Evolutionary conservation across 2,113 vertebrate species (phyloP).

Genomic region (Tiliqua scincoides): DNA sequence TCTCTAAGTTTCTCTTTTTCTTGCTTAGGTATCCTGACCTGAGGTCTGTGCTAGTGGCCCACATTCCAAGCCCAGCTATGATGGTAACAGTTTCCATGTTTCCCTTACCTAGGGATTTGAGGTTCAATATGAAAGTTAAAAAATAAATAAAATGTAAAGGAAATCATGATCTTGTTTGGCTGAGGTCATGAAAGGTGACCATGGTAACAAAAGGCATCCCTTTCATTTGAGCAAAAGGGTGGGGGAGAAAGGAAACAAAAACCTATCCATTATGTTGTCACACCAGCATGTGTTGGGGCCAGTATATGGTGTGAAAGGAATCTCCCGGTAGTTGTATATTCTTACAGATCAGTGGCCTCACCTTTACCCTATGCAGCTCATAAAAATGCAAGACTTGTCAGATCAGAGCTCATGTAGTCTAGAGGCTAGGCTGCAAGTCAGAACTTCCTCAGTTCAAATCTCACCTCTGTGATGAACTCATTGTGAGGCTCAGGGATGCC

Average conservation of each 20-base stretch:
- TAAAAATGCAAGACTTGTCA: neutral
- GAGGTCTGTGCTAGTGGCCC: slow-evolving; percentile 47
- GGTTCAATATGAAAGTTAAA: slow-evolving; percentile 66
- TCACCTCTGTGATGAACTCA: too few species aligned
- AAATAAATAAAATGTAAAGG: accelerated
- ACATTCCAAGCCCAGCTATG: slow-evolving; percentile 62
- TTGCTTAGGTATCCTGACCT: slow-evolving; percentile 74
- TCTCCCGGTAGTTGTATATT: neutral
- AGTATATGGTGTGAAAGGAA: neutral
- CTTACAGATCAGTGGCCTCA: neutral
- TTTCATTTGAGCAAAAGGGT: neutral
- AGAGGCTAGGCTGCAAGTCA: too few species aligned
- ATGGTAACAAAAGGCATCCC: neutral
- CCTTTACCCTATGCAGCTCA: neutral
- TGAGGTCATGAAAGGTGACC: slow-evolving; percentile 27
- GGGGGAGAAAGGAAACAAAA: slow-evolving; percentile 4
- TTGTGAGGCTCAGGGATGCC: too few species aligned
- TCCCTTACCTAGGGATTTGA: slow-evolving; percentile 70
- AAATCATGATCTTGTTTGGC: neutral
- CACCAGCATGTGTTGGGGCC: neutral
- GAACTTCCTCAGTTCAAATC: too few species aligned
- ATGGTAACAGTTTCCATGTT: slow-evolving; percentile 82
- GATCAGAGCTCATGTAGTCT: too few species aligned
- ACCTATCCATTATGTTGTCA: slow-evolving; percentile 9
- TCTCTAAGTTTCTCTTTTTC: slow-evolving; percentile 49